phyloP scores from a whole-genome alignment of 2,888 invertebrate species.

The Drosophila subquinaria region DNA sequence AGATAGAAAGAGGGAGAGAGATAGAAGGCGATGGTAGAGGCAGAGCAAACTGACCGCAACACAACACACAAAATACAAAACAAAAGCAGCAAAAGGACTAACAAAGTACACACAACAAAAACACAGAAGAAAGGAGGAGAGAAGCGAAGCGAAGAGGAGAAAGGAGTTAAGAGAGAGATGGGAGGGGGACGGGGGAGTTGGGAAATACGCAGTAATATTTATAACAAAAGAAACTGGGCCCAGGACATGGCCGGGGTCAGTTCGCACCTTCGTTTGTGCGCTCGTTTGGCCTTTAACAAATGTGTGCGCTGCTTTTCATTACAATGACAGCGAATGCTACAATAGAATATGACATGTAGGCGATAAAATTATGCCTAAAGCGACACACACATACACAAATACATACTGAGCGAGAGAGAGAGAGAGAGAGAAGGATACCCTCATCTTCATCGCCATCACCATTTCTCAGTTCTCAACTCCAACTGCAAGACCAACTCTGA shows the following conservation, averaged over 20 bases:
- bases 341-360: slow-evolving; percentile 82
- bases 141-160: neutral
- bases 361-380: slow-evolving; percentile 77
- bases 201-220: slow-evolving; percentile 52
- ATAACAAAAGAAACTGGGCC: slow-evolving; percentile 58
- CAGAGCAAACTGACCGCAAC: slow-evolving; percentile 70
- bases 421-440: slow-evolving; percentile 1
- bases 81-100: slow-evolving; percentile 48
- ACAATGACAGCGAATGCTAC: slow-evolving; percentile 77
- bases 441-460: neutral
- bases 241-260: slow-evolving; percentile 62
- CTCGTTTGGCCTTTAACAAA: slow-evolving; percentile 74
- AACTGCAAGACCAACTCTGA: slow-evolving; percentile 3
- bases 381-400: slow-evolving; percentile 23
- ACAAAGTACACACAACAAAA: slow-evolving; percentile 32
- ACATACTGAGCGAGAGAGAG: neutral
- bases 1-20: neutral
- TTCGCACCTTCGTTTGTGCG: slow-evolving; percentile 76
- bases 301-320: slow-evolving; percentile 71
- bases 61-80: slow-evolving; percentile 44
- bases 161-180: neutral
- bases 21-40: neutral
- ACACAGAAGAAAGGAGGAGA: neutral
- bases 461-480: neutral
- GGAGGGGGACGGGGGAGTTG: neutral